Evolutionary conservation across 2,888 invertebrate genomes (phyloP), one percentile per base, ranked within the genome.

Genomic region (Ennomos erosarius): DNA sequence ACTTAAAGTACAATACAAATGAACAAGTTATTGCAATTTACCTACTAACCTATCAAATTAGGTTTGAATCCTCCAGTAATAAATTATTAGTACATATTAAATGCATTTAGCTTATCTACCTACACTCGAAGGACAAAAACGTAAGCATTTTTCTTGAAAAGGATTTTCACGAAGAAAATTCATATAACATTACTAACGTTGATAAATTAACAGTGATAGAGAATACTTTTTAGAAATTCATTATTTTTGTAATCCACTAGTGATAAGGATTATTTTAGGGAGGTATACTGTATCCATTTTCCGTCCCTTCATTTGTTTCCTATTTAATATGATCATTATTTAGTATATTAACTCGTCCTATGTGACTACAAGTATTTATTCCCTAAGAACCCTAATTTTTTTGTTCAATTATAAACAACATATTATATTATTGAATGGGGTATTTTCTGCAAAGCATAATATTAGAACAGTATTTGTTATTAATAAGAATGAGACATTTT

Each of bases 1-100:
- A 51, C 47, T 43, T 60, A 55, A 54, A 60, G 59, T 60, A 60
- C 51, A 59, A 59, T 47, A 59, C 39, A 43, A 39, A 51, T 46
- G 34, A 43, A 48, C 12, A 49, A 38, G 13, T 10, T 12, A 57
- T 42, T 58, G 48, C 37, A 48, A 57, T 6, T 52, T 47, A 38
- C 13, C 1, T 26, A 26, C 26, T 26, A 26, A 26, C 26, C 26
- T 42, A 50, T 39, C 39, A 42, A 11, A 40, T n/a, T 46, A 35
- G 35, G 36, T 44, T 45, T 46, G 13, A 47, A 51, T 46, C 35
- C 50, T 39, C 45, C 40, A 33, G 44, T 34, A 11, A 50, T 8
- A 3, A 16, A 16, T 16, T 16, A 16, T 2, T 45, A 43, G 43
- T 53, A 59, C 39, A 50, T 53, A 12, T 9, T 42, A 53, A 48